These are phyloP conservation scores for Coenonympha arcania DNA, from an alignment of 2,888 invertebrate species.

Conservation along the genomic window DNA sequence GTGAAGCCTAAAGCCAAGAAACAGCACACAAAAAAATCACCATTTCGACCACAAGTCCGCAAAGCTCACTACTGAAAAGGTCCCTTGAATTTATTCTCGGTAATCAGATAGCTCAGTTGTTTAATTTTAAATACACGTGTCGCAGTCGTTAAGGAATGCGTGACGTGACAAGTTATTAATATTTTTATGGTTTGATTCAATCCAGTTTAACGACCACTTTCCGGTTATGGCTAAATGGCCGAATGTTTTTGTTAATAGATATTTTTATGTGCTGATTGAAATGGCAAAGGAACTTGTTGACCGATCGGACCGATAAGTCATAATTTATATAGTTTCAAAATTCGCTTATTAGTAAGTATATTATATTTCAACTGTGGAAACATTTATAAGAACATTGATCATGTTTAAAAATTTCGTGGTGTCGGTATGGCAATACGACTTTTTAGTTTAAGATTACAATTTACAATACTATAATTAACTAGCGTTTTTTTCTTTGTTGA, in stretches of 20 bases:
- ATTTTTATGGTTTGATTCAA: slow-evolving; percentile 57
- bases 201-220: slow-evolving; percentile 61
- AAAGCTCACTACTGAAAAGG: no score
- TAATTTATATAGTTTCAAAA: background rate
- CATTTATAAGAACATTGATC: background rate
- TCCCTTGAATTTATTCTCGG: no score
- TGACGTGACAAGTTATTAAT: slow-evolving; percentile 43
- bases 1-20: no score
- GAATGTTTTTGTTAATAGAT: slow-evolving; percentile 35
- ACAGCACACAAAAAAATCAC: no score
- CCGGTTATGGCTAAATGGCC: slow-evolving; percentile 44
- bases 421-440: background rate
- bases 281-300: slow-evolving; percentile 18
- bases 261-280: slow-evolving; percentile 58
- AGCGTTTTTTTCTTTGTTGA: no score
- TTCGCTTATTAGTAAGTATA: background rate
- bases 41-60: no score
- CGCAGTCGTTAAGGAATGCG: slow-evolving; percentile 15
- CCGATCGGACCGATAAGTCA: background rate
- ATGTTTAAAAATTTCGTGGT: background rate
- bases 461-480: no score
- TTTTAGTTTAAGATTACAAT: no score
- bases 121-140: slow-evolving; percentile 20
- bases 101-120: background rate
- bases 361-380: background rate